These are phyloP conservation scores for Drosophila borealis DNA, from an alignment of 2,888 invertebrate genomes.

Conservation along the genomic window DNA sequence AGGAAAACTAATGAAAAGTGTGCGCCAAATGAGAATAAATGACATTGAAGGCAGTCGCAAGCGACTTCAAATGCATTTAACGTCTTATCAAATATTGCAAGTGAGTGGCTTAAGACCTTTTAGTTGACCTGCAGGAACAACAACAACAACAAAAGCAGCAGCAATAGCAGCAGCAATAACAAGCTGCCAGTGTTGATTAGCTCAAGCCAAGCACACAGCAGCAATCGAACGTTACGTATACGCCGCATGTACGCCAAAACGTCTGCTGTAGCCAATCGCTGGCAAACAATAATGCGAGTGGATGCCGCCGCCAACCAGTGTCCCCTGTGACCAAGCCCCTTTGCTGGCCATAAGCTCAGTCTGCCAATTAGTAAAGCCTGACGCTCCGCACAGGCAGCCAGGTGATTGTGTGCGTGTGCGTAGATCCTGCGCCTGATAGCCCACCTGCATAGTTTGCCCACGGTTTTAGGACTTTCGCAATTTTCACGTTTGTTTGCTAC, in stretches of 20 bases:
- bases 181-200: conserved; percentile 18
- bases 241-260: conserved; percentile 7
- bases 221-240: conserved; percentile 17
- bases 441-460: conserved; percentile 18
- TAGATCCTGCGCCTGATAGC: neutral
- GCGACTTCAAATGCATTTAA: neutral
- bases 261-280: conserved; percentile 22
- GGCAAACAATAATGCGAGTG: conserved; percentile 49
- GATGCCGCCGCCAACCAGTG: conserved; percentile 7
- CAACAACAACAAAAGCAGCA: conserved; percentile 10
- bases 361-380: conserved; percentile 43
- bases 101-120: neutral
- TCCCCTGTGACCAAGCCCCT: conserved; percentile 2
- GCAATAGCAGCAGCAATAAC: conserved; percentile 9
- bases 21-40: conserved; percentile 53
- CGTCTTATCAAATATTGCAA: neutral
- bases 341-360: conserved; percentile 18
- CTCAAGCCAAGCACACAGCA: neutral
- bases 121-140: neutral
- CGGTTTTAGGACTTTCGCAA: conserved; percentile 17
- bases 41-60: conserved; percentile 25
- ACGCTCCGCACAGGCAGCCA: neutral
- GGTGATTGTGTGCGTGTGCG: neutral
- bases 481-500: conserved; percentile 28
- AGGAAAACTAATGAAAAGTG: conserved; percentile 9